Percentiles rank a stretch among this genome's conserved stretches.
Conservation (phyloP, 2,888 invertebrate species). For the Coenonympha arcania region DNA sequence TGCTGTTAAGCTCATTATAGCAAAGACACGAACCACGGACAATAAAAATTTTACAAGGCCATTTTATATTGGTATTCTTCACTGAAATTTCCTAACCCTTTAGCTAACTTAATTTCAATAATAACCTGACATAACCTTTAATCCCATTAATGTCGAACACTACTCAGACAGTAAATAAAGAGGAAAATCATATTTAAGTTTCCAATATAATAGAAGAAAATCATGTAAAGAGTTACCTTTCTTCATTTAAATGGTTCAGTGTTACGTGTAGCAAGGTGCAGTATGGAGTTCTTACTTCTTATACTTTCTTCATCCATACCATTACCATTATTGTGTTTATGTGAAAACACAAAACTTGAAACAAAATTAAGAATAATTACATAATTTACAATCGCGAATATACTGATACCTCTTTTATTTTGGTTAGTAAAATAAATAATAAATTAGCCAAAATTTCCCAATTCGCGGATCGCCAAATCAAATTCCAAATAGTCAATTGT, state of each 20-base stretch:
- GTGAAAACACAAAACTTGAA: not conserved
- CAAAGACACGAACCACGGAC: not conserved
- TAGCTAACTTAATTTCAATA: not conserved
- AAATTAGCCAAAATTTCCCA: not conserved
- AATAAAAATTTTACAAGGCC: not conserved
- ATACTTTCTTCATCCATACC: not conserved
- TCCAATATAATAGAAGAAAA: no score
- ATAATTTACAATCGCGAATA: not conserved
- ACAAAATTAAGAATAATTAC: no score
- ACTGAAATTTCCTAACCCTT: not conserved
- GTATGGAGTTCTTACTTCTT: not conserved
- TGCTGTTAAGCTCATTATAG: not conserved
- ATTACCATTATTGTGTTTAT: not conserved
- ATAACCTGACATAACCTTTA: not conserved
- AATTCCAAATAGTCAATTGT: not conserved
- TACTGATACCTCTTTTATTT: not conserved
- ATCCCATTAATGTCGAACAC: not conserved
- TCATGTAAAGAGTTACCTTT: no score
- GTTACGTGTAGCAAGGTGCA: constrained; percentile 3
- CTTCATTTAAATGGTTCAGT: not conserved
- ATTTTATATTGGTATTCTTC: not conserved
- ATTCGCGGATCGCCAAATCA: not conserved
- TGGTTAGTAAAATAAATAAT: not conserved
- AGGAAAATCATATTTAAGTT: not conserved
- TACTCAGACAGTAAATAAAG: not conserved